These are phyloP conservation scores for Darevskia mixta DNA, from an alignment of 2,797 vertebrate species.

Conservation along the genomic window DNA sequence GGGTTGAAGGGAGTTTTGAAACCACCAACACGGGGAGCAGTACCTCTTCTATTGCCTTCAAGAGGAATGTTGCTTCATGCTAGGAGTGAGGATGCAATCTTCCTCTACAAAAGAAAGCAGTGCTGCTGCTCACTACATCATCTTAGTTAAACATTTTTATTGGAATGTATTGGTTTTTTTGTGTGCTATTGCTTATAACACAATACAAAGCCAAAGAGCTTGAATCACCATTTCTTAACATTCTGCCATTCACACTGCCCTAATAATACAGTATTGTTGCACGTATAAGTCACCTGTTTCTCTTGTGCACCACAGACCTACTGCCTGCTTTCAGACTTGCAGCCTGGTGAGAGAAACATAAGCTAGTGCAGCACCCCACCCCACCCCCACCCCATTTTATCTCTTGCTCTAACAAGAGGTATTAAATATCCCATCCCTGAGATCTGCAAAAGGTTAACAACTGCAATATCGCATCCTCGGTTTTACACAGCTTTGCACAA, in stretches of 20 bases:
- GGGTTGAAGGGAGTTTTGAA: too few species aligned
- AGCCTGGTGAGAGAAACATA: background rate
- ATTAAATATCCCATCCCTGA: background rate
- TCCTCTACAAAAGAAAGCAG: too few species aligned
- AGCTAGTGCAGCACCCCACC: background rate
- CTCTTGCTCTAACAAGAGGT: background rate
- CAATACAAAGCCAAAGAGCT: background rate
- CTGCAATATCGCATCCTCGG: background rate
- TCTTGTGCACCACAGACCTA: background rate
- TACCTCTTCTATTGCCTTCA: too few species aligned
- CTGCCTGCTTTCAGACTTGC: background rate
- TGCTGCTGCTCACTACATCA: background rate
- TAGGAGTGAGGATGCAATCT: too few species aligned
- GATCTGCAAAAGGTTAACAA: background rate
- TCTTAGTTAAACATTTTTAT: background rate
- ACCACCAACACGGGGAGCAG: too few species aligned
- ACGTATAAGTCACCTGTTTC: background rate
- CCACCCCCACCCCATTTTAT: background rate
- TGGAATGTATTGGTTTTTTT: background rate
- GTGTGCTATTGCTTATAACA: background rate
- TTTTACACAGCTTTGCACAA: too few species aligned
- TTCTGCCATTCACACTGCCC: background rate
- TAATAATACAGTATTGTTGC: background rate
- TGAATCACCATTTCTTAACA: background rate
- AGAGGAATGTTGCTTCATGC: too few species aligned